Conservation (phyloP, 2,888 invertebrate genomes). For the Caenorhabditis sp. region DNA sequence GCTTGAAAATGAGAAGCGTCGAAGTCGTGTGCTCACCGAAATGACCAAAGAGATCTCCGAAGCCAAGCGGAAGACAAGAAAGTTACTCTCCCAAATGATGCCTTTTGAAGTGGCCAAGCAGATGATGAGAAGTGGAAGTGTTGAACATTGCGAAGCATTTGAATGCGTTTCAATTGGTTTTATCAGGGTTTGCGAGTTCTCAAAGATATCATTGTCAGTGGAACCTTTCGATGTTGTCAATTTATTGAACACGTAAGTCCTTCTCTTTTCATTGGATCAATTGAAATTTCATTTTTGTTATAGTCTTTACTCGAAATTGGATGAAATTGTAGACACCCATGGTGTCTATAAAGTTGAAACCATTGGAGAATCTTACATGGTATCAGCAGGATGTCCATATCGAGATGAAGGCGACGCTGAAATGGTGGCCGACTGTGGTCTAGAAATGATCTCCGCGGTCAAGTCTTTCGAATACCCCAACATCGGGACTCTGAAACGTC, state of each 20-base stretch:
- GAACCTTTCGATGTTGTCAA: conserved; percentile 97
- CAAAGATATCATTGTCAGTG: conserved; percentile 92
- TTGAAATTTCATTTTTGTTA: neutral
- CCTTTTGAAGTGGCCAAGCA: conserved; percentile 80
- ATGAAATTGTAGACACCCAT: conserved; percentile 89
- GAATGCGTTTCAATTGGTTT: conserved; percentile 93
- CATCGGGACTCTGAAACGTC: conserved; percentile 27
- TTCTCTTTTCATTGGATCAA: neutral
- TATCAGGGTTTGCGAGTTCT: conserved; percentile 86
- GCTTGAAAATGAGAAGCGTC: conserved; percentile 92
- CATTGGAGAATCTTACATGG: conserved; percentile 61
- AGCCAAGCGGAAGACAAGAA: conserved; percentile 94
- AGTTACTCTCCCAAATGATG: conserved; percentile 96
- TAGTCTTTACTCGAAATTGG: conserved; percentile 76
- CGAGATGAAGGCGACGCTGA: conserved; percentile 49
- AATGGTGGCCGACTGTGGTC: conserved; percentile 55
- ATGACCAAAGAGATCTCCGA: conserved; percentile 93
- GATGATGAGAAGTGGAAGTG: conserved; percentile 46
- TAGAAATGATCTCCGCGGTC: conserved; percentile 53
- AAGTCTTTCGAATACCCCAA: conserved; percentile 40
- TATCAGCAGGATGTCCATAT: conserved; percentile 59
- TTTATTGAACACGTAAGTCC: conserved; percentile 81
- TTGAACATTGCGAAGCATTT: conserved; percentile 80
- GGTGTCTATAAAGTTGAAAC: conserved; percentile 78
- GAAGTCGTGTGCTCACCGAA: conserved; percentile 82